Conservation (phyloP, 2,888 invertebrate species). For the Leptarthrus brevirostris region DNA sequence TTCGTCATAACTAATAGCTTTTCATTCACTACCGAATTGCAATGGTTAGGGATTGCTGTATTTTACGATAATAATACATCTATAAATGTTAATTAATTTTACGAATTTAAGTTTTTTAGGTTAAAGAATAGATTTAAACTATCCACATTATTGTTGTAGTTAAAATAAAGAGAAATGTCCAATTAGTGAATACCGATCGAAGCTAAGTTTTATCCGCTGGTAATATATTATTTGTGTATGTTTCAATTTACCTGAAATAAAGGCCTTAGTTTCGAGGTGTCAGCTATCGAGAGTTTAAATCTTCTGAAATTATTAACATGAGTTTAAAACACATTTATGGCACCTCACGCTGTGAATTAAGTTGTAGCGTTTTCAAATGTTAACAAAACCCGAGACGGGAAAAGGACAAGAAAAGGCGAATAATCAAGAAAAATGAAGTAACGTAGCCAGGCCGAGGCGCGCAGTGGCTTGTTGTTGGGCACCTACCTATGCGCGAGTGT, state of each 20-base stretch:
- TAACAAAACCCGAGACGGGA: conserved; percentile 42
- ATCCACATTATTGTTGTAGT: too few species aligned
- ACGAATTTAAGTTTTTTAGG: too few species aligned
- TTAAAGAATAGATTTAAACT: too few species aligned
- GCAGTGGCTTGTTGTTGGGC: conserved; percentile 1
- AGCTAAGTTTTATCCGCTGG: not conserved
- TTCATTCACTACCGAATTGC: too few species aligned
- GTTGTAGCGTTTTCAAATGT: conserved; percentile 58
- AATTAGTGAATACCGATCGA: not conserved
- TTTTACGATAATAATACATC: too few species aligned
- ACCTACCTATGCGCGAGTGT: conserved; percentile 9
- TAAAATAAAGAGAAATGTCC: not conserved
- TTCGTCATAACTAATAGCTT: too few species aligned
- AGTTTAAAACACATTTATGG: conserved; percentile 67
- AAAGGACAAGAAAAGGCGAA: conserved; percentile 32
- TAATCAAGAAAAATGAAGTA: conserved; percentile 48
- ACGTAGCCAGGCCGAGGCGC: not conserved
- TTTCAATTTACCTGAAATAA: conserved; percentile 35
- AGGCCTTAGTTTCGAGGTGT: conserved; percentile 37
- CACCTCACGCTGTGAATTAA: conserved; percentile 65
- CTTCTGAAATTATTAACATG: conserved; percentile 65
- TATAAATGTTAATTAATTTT: too few species aligned
- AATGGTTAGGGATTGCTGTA: too few species aligned
- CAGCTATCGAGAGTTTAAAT: conserved; percentile 53
- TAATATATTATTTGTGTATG: conserved; percentile 28